Base-by-base conservation (phyloP, 1,140 invertebrate genomes). In the Latrodectus geometricus region DNA sequence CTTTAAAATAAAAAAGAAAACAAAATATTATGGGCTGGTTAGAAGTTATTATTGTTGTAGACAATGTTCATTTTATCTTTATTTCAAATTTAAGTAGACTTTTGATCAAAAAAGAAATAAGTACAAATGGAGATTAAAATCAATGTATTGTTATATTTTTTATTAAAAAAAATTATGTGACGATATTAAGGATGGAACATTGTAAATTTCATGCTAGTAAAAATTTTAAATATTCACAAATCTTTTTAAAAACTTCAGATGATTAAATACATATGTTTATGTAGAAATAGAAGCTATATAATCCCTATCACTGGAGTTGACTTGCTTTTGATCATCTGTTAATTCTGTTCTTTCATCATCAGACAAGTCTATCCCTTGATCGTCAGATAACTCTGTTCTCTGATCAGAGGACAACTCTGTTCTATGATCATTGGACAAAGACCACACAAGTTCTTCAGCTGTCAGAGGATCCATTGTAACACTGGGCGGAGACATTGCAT, bases 391-490 rank as follows among this genome's bases (percentile, higher is more conserved):
- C 35, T 35, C 35, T 35, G 35, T 35, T 35, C 35, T 35, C 35
- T 35, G 35, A 50, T 83, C 81, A 48, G 66, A 14, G 17, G 20
- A 17, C 50, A 68, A 50, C 11, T 61, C 82, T 49, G 61, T 35
- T 21, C 52, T 86, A 49, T 77, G 83, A 52, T 80, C 70, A 35
- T 80, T 87, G n/a, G 75, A 88, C 48, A 86, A 61, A 61, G 91
- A 91, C 89, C 92, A 94, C 61, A 95, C 92, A 35, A 95, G 92
- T 89, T 95, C 94, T 87, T 95, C 94, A n/a, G 93, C 93, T 88
- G 92, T 93, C n/a, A 94, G 90, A 5, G 94, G 93, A 20, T 93
- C 93, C 54, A 94, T 90, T 89, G 94, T 94, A 91, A 93, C 93
- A 81, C 92, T 93, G 52, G 94, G 94, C 89, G 94, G 93, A 81